Evolutionary conservation across 2,888 invertebrate genomes (phyloP).

Genomic region (Torymus aiolomorphi): DNA sequence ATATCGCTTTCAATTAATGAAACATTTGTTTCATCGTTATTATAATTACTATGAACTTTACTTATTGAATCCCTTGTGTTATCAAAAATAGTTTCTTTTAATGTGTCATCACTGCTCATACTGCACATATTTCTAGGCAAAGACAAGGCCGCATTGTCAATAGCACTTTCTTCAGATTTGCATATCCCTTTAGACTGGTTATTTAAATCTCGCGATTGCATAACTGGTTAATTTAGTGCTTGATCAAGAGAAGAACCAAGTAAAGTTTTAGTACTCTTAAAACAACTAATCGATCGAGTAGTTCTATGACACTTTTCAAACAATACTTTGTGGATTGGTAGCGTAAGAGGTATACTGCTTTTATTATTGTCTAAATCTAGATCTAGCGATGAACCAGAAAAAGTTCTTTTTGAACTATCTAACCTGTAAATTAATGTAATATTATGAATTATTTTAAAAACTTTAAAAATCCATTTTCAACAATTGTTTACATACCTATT

Average conservation of each 20-base stretch:
- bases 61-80: slow-evolving; percentile 32
- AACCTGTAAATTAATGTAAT: slow-evolving; percentile 62
- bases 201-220: slow-evolving; percentile 63
- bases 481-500: slow-evolving; percentile 64
- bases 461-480: slow-evolving; percentile 23
- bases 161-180: slow-evolving; percentile 73
- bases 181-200: slow-evolving; percentile 71
- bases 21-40: slow-evolving; percentile 48
- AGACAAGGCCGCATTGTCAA: slow-evolving; percentile 68
- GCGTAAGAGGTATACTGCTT: slow-evolving; percentile 66
- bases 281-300: slow-evolving; percentile 69
- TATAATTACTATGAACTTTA: slow-evolving; percentile 54
- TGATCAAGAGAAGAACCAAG: slow-evolving; percentile 74
- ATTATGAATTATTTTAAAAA: neutral
- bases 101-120: slow-evolving; percentile 69
- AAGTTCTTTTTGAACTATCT: slow-evolving; percentile 73
- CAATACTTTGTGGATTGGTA: slow-evolving; percentile 69
- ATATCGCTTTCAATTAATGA: slow-evolving; percentile 66
- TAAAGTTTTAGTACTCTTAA: slow-evolving; percentile 67
- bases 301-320: slow-evolving; percentile 70
- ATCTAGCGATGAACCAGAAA: slow-evolving; percentile 74
- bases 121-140: slow-evolving; percentile 65
- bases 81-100: slow-evolving; percentile 65
- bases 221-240: slow-evolving; percentile 69
- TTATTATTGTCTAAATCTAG: slow-evolving; percentile 68